Base-by-base conservation (phyloP, 2,797 vertebrate species). In the Channallabes apus region DNA sequence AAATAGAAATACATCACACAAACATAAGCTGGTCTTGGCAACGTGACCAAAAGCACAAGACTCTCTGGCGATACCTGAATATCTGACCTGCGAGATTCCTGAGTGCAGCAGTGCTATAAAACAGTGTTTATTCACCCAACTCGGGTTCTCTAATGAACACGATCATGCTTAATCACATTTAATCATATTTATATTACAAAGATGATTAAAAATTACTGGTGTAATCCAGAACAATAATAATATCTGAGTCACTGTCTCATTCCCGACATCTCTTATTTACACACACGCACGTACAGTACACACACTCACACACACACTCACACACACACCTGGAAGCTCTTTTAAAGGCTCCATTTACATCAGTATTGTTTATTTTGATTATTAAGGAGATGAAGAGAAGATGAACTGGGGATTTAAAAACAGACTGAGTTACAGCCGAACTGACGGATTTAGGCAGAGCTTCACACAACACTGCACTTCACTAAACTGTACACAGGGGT, bases 351-450 rank as follows among this genome's bases (percentile, higher is more conserved):
- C 18, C 27, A 32, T 76, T 75, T 75, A 56, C 15, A 58, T 32
- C 29, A 35, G 29, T 76, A 54, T 54, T 56, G 17, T 76, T 76
- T 76, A 59, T 77, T 12, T 77, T 77, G 29, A 59, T 77, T 20
- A 59, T 22, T 59, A 56, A 76, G 29, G n/a, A 56, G n/a, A 76
- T 56, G 27, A 32, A 56, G 51, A 76, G 51, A 76, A 75, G 73
- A 76, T 56, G 72, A 75, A 54, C 8, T 75, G 72, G 24, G 41
- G 72, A 75, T 54, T 75, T 18, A 69, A 38, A 69, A 27, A 73
- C 8, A 46, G 46, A 46, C 46, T 46, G 46, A 1, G 3, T 76
- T 76, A 20, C n/a, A 20, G 51, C 73, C 5, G 15, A 76, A 5
- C 4, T 20, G 51, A 56, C 22, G 17, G 46, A 51, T 56, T 76